Evolutionary conservation across 2,797 vertebrate genomes (phyloP), one percentile per base, ranked within the genome.

Genomic region (Ptychadena robeensis): DNA sequence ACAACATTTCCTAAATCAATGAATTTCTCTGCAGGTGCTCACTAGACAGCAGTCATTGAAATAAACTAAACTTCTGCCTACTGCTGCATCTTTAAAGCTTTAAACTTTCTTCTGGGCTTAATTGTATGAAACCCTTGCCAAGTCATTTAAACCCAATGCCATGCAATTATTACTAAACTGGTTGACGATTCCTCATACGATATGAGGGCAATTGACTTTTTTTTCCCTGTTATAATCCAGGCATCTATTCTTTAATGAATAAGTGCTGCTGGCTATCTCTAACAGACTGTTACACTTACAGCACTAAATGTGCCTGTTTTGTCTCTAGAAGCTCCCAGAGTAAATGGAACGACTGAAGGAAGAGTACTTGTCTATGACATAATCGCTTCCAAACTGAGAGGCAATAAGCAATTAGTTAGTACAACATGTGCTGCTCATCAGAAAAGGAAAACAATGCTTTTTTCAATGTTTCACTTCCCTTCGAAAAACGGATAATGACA

Each of bases 391-490:
- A 70, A 85, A 85, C 82, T 64, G 78, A 80, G 65, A 85, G 48
- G 78, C 82, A 85, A 85, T 80, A 79, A 85, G 68, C 65, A 85
- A 64, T 80, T 84, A 84, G 77, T 85, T 63, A 85, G 78, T 70
- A 64, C 65, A 80, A 85, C 82, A 85, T 85, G 82, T 85, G 71
- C 53, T 53, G 77, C 71, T 80, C 78, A 85, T 85, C 82, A 80
- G 71, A 70, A 64, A 75, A 30, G 35, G 34, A 75, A 85, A 65
- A 80, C 82, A 80, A 85, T 74, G 70, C 27, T 63, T 73, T 80
- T 80, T 69, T 80, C 72, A 80, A 53, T 71, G 78, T 85, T 85
- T 80, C 53, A 80, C 72, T 85, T 66, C 37, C 67, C 82, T 73
- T 75, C 57, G 25, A 57, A 84, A 79, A 80, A 80, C 48, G 48